Evolutionary conservation across 35 echinoderm and acorn worm genomes (phyloP).

Genomic region (Stichopus chloronotus): DNA sequence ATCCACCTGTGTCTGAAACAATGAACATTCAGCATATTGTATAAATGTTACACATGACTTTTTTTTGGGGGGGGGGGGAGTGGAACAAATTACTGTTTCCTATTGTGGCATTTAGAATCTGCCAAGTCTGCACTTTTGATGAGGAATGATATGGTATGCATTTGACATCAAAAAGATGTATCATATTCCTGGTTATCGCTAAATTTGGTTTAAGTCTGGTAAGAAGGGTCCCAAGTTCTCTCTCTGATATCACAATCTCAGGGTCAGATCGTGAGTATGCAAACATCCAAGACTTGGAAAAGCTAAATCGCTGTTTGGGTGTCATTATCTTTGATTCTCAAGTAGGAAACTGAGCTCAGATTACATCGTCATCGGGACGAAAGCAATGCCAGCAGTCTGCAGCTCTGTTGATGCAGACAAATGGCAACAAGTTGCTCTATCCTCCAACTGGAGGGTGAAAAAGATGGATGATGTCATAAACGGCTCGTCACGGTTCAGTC

Average conservation of each 20-base stretch:
- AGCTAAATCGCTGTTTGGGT: background rate
- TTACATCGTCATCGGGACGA: background rate
- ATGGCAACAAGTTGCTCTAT: background rate
- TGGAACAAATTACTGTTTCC: no score
- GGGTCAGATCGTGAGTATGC: background rate
- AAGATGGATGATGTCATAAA: background rate
- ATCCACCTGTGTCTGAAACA: no score
- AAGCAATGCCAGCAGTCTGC: background rate
- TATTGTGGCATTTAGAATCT: no score
- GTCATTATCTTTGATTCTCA: background rate
- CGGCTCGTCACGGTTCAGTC: background rate
- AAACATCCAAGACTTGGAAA: background rate
- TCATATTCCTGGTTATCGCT: no score
- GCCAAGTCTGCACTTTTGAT: no score
- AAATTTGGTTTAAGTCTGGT: no score
- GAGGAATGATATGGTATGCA: no score
- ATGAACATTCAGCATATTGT: no score
- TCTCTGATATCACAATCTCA: background rate
- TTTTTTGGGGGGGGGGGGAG: no score
- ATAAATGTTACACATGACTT: no score
- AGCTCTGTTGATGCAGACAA: background rate
- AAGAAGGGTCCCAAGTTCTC: no score
- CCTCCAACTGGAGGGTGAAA: background rate
- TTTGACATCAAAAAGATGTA: no score
- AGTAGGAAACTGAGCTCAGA: background rate